Evolutionary conservation across 2,113 vertebrate genomes (phyloP).

Genomic region (Archocentrus centrarchus): DNA sequence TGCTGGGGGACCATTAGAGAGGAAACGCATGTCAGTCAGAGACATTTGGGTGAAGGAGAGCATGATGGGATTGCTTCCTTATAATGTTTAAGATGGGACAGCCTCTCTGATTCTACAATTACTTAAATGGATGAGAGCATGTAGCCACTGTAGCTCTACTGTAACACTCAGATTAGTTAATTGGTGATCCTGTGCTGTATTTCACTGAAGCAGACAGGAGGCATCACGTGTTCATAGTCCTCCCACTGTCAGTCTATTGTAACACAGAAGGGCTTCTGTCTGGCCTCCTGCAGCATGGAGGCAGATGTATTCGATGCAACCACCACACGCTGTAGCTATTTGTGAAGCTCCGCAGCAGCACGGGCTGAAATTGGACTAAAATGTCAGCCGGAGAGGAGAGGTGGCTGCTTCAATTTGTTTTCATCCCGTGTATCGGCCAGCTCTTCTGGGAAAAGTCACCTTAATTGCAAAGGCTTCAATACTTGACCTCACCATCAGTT

Average conservation of each 20-base stretch:
- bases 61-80: conserved; percentile 70
- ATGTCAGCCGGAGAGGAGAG: conserved; percentile 21
- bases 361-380: background rate
- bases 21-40: conserved; percentile 57
- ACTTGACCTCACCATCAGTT: conserved; percentile 71
- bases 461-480: conserved; percentile 63
- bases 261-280: conserved; percentile 36
- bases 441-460: conserved; percentile 63
- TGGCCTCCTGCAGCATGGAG: conserved; percentile 39
- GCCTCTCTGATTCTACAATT: conserved; percentile 75
- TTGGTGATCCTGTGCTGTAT: conserved; percentile 68
- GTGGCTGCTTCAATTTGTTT: conserved; percentile 50
- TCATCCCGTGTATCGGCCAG: conserved; percentile 16
- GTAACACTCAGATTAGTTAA: conserved; percentile 73
- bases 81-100: conserved; percentile 52
- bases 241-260: conserved; percentile 60
- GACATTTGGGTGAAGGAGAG: conserved; percentile 46
- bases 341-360: background rate
- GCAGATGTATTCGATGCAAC: conserved; percentile 20
- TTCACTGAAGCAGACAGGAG: conserved; percentile 63
- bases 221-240: conserved; percentile 60
- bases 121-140: conserved; percentile 67
- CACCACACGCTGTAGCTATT: conserved; percentile 17
- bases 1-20: conserved; percentile 52
- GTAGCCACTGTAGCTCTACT: conserved; percentile 53